Conservation (phyloP, 2,113 vertebrate species). For the Melanostigma gelatinosum region DNA sequence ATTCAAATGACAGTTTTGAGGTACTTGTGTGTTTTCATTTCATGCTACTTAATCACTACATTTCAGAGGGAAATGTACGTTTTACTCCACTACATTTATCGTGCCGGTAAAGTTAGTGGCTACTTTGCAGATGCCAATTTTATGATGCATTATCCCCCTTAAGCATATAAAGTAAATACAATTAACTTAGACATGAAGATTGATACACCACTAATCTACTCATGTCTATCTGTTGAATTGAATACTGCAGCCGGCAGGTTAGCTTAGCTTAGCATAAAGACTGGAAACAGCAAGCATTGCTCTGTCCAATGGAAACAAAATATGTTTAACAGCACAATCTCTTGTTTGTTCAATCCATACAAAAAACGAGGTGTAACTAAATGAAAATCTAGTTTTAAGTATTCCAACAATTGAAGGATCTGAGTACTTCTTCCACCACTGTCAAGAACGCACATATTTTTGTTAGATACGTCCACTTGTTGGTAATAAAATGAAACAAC, state of each 20-base stretch:
- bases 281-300: not conserved
- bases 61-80: not conserved
- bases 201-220: not conserved
- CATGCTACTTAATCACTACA: not conserved
- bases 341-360: not conserved
- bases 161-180: not conserved
- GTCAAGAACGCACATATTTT: not conserved
- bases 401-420: not conserved
- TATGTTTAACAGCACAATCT: too few relatives aligned
- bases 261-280: not conserved
- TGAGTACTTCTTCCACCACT: not conserved
- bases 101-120: not conserved
- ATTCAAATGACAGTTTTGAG: not conserved
- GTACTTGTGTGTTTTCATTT: not conserved
- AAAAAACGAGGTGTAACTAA: not conserved
- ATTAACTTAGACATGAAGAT: not conserved
- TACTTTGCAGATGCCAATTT: not conserved
- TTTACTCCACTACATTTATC: not conserved
- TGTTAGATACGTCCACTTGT: not conserved
- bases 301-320: not conserved
- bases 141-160: too few relatives aligned
- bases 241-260: too few relatives aligned
- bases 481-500: constrained; percentile 5
- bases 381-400: not conserved
- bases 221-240: too few relatives aligned